Percentiles rank a stretch among this genome's conserved stretches.
Conservation (phyloP, 2,113 vertebrate genomes). For the Ahaetulla prasina region DNA sequence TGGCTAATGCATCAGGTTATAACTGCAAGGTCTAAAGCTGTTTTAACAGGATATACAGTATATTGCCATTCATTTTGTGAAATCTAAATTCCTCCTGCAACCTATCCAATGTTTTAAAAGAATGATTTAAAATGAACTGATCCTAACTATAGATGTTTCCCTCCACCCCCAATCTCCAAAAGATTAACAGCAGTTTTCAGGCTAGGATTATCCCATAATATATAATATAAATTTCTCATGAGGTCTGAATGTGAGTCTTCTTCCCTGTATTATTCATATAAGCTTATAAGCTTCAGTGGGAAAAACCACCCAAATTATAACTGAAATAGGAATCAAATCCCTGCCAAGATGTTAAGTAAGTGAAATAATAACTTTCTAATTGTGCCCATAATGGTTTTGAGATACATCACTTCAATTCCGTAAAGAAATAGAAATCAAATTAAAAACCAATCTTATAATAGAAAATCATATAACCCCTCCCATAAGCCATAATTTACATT, state of each 20-base stretch:
- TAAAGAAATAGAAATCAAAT: neutral
- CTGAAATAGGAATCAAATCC: neutral
- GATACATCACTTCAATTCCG: neutral
- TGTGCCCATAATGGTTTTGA: neutral
- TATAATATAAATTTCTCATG: neutral
- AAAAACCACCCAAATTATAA: neutral
- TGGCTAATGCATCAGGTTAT: neutral
- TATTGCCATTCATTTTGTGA: neutral
- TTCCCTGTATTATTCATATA: neutral
- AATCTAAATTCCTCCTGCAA: neutral
- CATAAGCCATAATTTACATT: neutral
- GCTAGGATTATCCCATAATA: neutral
- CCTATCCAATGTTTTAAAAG: neutral
- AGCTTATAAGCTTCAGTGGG: neutral
- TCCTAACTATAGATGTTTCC: neutral
- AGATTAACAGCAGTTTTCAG: neutral
- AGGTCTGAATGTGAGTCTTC: neutral
- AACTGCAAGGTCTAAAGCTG: neutral
- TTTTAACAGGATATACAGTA: neutral
- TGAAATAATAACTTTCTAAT: neutral
- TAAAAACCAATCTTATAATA: neutral
- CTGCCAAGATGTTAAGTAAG: neutral
- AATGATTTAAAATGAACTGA: neutral
- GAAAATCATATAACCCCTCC: neutral
- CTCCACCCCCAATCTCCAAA: neutral